A percentile compares a stretch with the other conserved stretches of the same genome.
Conservation (phyloP, 1,140 invertebrate genomes). For the Ericerus pela region DNA sequence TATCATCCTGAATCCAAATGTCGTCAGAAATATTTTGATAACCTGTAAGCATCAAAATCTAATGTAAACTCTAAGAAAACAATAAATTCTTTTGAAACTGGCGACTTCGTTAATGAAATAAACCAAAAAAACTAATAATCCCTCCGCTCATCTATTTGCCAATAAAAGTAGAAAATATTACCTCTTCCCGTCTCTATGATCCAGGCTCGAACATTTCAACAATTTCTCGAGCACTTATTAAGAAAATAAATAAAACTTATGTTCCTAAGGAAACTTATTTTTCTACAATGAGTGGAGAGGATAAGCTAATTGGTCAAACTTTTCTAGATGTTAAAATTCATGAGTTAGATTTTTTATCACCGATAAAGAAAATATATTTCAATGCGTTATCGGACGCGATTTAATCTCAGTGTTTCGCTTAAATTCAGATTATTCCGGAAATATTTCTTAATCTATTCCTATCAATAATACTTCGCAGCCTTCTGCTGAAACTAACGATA, state of each 20-base stretch:
- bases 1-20: constrained; percentile 13
- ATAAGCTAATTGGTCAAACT: neutral
- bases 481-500: neutral
- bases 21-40: constrained; percentile 17
- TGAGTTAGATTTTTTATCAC: constrained; percentile 11
- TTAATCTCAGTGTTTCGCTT: constrained; percentile 17
- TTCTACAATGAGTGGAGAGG: neutral
- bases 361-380: too few relatives aligned
- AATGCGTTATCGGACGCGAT: constrained; percentile 16
- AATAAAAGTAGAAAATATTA: constrained; percentile 12
- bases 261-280: constrained; percentile 6
- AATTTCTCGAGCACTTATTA: constrained; percentile 17
- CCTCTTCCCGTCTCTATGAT: constrained; percentile 14
- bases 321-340: neutral
- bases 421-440: constrained; percentile 9
- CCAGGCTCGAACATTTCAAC: constrained; percentile 17
- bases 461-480: too few relatives aligned
- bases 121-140: constrained; percentile 17
- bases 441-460: constrained; percentile 4
- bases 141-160: constrained; percentile 17
- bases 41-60: too few relatives aligned
- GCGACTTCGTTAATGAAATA: constrained; percentile 9
- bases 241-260: constrained; percentile 15
- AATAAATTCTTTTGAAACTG: constrained; percentile 15
- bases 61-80: constrained; percentile 12